These are phyloP conservation scores for Enteromius afrohamiltoni DNA, from an alignment of 2,797 vertebrate species.

Conservation along the genomic window DNA sequence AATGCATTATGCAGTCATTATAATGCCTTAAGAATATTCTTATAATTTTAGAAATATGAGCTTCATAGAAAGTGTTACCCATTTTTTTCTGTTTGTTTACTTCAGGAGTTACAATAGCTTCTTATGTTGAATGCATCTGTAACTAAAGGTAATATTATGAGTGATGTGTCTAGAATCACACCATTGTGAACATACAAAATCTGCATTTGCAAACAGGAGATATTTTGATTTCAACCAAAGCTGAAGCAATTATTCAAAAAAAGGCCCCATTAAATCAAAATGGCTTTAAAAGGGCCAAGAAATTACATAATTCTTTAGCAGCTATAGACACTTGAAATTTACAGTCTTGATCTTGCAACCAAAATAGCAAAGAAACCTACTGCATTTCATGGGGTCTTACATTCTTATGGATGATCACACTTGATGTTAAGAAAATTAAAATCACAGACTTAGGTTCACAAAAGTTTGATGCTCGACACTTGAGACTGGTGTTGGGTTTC, in stretches of 20 bases:
- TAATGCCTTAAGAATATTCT: too few species aligned
- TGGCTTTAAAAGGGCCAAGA: background rate
- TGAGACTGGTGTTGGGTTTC: conserved; percentile 21
- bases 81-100: too few species aligned
- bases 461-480: conserved; percentile 40
- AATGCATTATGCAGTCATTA: too few species aligned
- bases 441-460: conserved; percentile 13
- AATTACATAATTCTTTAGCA: background rate
- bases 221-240: background rate
- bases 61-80: too few species aligned
- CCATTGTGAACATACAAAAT: conserved; percentile 29
- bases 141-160: background rate
- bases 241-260: background rate
- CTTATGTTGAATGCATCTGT: conserved; percentile 15
- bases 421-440: background rate
- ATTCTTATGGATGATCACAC: background rate
- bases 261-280: conserved; percentile 7
- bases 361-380: background rate
- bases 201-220: background rate
- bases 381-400: conserved; percentile 30
- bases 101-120: background rate
- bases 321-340: background rate
- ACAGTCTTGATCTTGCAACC: background rate
- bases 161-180: conserved; percentile 20
- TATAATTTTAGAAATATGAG: too few species aligned